These are phyloP conservation scores for Hylaeus volcanicus DNA, from an alignment of 1,140 invertebrate species.

Conservation along the genomic window DNA sequence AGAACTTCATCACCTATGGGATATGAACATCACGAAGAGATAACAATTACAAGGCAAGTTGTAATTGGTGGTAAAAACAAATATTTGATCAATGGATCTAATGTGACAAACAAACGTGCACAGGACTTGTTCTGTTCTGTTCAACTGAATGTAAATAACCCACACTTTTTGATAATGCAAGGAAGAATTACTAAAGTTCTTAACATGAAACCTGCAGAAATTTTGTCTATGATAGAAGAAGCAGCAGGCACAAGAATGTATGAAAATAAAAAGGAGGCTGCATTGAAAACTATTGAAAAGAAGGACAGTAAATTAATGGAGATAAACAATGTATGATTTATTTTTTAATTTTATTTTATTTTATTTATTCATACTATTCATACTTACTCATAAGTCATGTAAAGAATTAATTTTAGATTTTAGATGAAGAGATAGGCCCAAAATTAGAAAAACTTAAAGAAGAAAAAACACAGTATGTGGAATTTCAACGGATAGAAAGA, in stretches of 20 bases:
- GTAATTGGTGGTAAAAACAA: constrained; percentile 93
- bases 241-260: constrained; percentile 99
- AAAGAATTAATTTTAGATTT: constrained; percentile 82
- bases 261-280: constrained; percentile 94
- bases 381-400: neutral
- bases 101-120: constrained; percentile 93
- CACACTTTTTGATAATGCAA: constrained; percentile 99
- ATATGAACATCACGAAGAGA: constrained; percentile 96
- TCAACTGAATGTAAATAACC: constrained; percentile 99
- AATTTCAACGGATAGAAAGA: constrained; percentile 92
- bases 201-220: constrained; percentile 99
- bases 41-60: constrained; percentile 95
- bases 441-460: constrained; percentile 92
- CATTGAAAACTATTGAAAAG: constrained; percentile 94
- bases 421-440: constrained; percentile 93
- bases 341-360: constrained; percentile 1
- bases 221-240: constrained; percentile 99
- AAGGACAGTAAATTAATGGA: constrained; percentile 96
- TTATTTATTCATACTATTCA: constrained; percentile 13
- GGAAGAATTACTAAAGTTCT: constrained; percentile 99
- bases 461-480: constrained; percentile 91
- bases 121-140: constrained; percentile 98
- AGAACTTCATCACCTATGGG: constrained; percentile 92
- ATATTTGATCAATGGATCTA: constrained; percentile 96
- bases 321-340: constrained; percentile 87